Percentiles rank a stretch among this genome's conserved stretches.
Conservation (phyloP, 2,888 invertebrate genomes). For the Melanotus villosus region DNA sequence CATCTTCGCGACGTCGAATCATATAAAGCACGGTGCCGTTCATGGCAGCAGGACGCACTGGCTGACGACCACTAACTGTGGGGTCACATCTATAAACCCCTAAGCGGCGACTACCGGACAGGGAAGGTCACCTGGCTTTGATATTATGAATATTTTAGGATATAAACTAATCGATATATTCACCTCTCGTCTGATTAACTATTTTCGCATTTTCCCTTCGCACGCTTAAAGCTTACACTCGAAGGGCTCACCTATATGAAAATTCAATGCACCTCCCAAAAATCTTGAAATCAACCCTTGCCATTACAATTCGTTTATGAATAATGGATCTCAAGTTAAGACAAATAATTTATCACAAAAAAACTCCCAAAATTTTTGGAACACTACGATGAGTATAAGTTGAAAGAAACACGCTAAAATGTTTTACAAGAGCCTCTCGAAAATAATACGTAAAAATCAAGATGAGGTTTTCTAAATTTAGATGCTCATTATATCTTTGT, state of each 20-base stretch:
- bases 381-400: too few species aligned
- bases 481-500: too few species aligned
- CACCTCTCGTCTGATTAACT: conserved; percentile 19
- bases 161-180: conserved; percentile 24
- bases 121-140: conserved; percentile 29
- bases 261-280: background rate
- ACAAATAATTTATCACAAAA: too few species aligned
- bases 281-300: too few species aligned
- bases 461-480: too few species aligned
- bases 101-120: conserved; percentile 13
- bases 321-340: background rate
- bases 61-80: conserved; percentile 18
- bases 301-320: background rate
- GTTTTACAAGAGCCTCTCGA: too few species aligned
- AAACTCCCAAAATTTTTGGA: too few species aligned
- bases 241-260: background rate
- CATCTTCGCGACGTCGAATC: conserved; percentile 17
- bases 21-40: conserved; percentile 19
- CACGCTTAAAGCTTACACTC: background rate
- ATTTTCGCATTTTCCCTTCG: conserved; percentile 21
- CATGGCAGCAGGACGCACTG: conserved; percentile 21
- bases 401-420: too few species aligned
- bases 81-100: background rate
- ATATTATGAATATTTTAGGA: conserved; percentile 29
- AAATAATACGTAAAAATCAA: too few species aligned